Evolutionary conservation across 1,140 invertebrate genomes (phyloP).

Genomic region (Cotesia glomerata): DNA sequence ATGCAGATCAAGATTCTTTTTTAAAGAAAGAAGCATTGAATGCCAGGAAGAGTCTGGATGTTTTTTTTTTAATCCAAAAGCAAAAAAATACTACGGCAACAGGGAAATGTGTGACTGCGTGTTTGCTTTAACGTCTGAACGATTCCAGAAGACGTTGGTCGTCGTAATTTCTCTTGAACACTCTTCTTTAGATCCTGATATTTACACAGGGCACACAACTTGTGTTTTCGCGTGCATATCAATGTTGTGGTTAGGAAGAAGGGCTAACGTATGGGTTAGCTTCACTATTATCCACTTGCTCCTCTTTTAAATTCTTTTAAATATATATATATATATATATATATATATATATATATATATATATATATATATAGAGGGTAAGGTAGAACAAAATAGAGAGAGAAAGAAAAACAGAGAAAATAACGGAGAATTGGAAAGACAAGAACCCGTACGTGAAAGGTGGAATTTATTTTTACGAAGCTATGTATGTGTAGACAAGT

Average conservation of each 20-base stretch:
- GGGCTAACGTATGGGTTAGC: neutral
- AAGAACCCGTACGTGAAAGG: neutral
- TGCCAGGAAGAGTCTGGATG: neutral
- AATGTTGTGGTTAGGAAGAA: conserved; percentile 32
- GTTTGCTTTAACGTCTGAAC: conserved; percentile 55
- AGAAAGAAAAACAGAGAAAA: neutral
- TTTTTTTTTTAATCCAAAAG: neutral
- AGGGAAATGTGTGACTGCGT: conserved; percentile 43
- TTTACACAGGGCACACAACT: conserved; percentile 52
- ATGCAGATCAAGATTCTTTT: neutral
- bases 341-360: conserved; percentile 4
- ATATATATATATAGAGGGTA: neutral
- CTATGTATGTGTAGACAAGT: conserved; percentile 30
- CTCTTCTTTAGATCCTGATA: conserved; percentile 34
- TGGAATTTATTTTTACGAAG: conserved; percentile 59
- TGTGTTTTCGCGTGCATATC: conserved; percentile 49
- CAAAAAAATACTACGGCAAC: neutral
- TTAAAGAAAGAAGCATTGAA: neutral
- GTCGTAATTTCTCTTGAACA: conserved; percentile 16
- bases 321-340: neutral
- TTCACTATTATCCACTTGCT: neutral
- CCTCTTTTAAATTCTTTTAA: conserved; percentile 2
- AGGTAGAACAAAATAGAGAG: neutral
- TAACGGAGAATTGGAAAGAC: neutral
- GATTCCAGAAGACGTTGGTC: conserved; percentile 32